Evolutionary conservation across 1,140 invertebrate species (phyloP).

Genomic region (Drosophila arawakana): DNA sequence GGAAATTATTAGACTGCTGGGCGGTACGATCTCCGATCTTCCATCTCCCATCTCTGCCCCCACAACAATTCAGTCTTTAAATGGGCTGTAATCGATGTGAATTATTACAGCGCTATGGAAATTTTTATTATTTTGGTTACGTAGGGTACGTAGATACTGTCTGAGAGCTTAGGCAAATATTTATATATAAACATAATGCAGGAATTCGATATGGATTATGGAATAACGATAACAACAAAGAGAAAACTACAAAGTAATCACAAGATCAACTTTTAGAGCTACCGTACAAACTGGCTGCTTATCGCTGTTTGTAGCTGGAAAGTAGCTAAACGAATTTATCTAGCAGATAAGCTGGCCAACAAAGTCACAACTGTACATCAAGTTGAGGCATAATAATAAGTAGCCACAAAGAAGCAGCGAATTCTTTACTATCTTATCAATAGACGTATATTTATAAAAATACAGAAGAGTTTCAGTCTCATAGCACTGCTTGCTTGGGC

Average conservation of each 20-base stretch:
- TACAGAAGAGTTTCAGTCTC: too few relatives aligned
- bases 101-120: conserved; percentile 22
- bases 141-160: not conserved
- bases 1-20: not conserved
- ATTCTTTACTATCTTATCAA: conserved; percentile 5
- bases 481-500: too few relatives aligned
- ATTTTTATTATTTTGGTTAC: not conserved
- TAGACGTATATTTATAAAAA: not conserved
- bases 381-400: not conserved
- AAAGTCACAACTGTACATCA: not conserved
- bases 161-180: not conserved
- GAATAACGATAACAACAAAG: too few relatives aligned
- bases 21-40: not conserved
- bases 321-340: not conserved
- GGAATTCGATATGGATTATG: not conserved
- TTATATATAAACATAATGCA: not conserved
- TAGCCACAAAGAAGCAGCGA: not conserved
- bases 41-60: too few relatives aligned
- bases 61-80: not conserved
- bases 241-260: too few relatives aligned
- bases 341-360: not conserved
- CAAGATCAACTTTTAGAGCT: too few relatives aligned
- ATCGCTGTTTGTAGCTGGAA: not conserved
- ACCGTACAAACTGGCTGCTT: too few relatives aligned
- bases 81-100: conserved; percentile 15